Conservation (phyloP, 2,888 invertebrate genomes). For the Plebejus argus region DNA sequence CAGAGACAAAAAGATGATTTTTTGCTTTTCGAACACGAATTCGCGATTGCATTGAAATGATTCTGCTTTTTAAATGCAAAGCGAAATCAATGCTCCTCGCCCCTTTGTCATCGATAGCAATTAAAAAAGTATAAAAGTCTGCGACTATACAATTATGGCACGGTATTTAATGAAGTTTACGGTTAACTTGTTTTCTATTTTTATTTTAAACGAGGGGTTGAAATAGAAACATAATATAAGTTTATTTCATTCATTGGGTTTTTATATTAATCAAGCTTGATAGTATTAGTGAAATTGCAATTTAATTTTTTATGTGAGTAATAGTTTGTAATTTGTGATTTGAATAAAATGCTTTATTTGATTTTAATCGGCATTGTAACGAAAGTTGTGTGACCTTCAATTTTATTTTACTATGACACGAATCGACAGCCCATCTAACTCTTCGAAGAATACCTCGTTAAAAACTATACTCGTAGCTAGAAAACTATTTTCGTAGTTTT, state of each 20-base stretch:
- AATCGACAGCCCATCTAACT: neutral
- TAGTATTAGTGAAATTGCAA: neutral
- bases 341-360: no score
- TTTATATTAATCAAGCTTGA: neutral
- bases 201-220: slow-evolving; percentile 1
- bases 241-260: neutral
- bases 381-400: no score
- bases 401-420: no score
- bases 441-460: neutral
- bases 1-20: slow-evolving; percentile 43
- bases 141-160: slow-evolving; percentile 29
- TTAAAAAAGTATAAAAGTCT: slow-evolving; percentile 51
- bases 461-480: neutral
- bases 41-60: slow-evolving; percentile 46
- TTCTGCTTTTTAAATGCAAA: slow-evolving; percentile 55
- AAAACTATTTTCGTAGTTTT: neutral
- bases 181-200: slow-evolving; percentile 20
- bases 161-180: slow-evolving; percentile 22
- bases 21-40: slow-evolving; percentile 42
- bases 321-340: no score
- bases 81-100: slow-evolving; percentile 53
- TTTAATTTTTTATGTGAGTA: no score
- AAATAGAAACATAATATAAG: neutral
- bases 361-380: no score
- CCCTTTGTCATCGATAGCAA: slow-evolving; percentile 63